A percentile compares a stretch with the other conserved stretches of the same genome.
Conservation (phyloP, 2,888 invertebrate species). For the Halocaridina rubra region DNA sequence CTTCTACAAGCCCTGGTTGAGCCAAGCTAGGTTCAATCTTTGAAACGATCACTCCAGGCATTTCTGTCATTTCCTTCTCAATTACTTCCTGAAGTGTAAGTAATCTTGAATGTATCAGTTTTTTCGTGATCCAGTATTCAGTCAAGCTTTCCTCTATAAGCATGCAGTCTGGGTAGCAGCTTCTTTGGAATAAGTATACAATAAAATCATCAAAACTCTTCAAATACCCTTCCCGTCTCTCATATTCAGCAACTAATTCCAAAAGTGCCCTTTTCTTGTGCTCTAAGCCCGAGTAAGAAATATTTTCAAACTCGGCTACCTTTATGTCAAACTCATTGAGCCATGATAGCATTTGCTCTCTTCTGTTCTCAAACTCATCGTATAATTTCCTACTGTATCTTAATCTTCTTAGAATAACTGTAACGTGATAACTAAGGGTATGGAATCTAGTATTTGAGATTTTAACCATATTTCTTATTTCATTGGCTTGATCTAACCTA, state of each 20-base stretch:
- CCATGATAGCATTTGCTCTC: constrained; percentile 41
- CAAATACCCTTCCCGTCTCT: constrained; percentile 36
- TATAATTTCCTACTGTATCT: constrained; percentile 46
- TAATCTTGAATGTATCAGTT: constrained; percentile 30
- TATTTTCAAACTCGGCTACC: constrained; percentile 38
- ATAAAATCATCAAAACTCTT: constrained; percentile 49
- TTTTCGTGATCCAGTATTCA: constrained; percentile 43
- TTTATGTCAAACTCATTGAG: constrained; percentile 42
- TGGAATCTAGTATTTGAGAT: constrained; percentile 58
- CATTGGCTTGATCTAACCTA: constrained; percentile 54
- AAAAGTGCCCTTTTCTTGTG: constrained; percentile 48
- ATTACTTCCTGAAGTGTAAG: constrained; percentile 22
- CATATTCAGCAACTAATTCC: constrained; percentile 45
- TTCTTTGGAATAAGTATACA: constrained; percentile 53
- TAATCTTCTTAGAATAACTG: constrained; percentile 45
- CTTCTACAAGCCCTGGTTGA: background rate
- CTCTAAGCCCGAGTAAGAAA: constrained; percentile 19
- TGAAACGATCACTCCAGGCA: background rate
- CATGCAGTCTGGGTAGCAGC: constrained; percentile 45
- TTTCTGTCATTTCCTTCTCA: constrained; percentile 43
- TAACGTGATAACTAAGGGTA: constrained; percentile 50
- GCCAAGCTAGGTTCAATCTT: background rate
- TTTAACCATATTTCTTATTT: constrained; percentile 58
- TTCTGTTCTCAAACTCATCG: constrained; percentile 38
- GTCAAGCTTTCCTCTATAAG: constrained; percentile 51